Evolutionary conservation across 53 echinoderm and acorn worm species (phyloP).

Genomic region (Pentamera pediparva): DNA sequence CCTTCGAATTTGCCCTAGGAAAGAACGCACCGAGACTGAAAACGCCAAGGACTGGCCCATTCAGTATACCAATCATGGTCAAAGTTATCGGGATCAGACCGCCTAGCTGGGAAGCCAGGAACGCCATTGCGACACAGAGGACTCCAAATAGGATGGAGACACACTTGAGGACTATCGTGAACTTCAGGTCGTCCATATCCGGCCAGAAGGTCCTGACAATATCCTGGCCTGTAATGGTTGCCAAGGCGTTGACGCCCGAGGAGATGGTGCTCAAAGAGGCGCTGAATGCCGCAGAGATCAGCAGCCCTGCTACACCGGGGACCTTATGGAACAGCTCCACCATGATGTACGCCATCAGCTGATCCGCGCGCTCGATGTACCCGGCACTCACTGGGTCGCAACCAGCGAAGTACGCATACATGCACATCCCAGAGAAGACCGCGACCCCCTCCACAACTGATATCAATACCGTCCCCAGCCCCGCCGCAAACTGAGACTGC

Average conservation of each 20-base stretch:
- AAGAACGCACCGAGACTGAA: conserved; percentile 10
- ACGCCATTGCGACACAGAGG: background rate
- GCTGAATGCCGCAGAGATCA: background rate
- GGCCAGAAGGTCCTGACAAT: background rate
- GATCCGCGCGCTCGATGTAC: background rate
- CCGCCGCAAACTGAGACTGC: background rate
- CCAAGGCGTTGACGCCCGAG: conserved; percentile 1
- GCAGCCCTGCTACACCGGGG: background rate
- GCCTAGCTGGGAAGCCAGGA: conserved; percentile 4
- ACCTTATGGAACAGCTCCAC: background rate
- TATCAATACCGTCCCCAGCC: background rate
- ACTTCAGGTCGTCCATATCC: background rate
- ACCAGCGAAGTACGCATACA: conserved; percentile 3
- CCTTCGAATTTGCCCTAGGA: conserved; percentile 13
- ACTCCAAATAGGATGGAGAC: background rate
- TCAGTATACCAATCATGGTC: conserved; percentile 8
- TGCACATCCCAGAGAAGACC: background rate
- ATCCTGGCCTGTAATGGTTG: background rate
- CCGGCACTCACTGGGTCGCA: background rate
- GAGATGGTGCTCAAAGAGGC: conserved; percentile 1
- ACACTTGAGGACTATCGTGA: conserved; percentile 4
- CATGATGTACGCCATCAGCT: background rate
- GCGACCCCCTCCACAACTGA: background rate
- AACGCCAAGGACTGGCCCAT: conserved; percentile 15
- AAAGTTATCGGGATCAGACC: background rate